These are phyloP conservation scores for Gambusia affinis DNA, from an alignment of 2,113 vertebrate species.

Conservation along the genomic window DNA sequence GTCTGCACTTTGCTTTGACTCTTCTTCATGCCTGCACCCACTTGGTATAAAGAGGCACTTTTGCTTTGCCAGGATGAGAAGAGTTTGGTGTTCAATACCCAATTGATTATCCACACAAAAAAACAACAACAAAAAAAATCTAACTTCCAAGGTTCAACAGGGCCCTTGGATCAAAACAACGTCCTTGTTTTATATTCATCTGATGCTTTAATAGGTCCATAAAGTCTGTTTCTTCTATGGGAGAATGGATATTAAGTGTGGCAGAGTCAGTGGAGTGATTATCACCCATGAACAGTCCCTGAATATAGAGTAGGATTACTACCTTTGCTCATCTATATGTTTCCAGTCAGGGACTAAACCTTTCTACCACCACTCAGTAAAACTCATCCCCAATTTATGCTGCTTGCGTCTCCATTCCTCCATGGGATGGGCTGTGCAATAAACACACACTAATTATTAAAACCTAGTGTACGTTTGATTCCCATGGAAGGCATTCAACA, in stretches of 20 bases:
- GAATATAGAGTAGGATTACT: constrained; percentile 49
- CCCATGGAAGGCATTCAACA: no score
- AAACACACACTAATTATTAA: no score
- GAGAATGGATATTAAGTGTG: constrained; percentile 53
- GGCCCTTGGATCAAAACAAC: constrained; percentile 41
- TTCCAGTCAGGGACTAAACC: constrained; percentile 15
- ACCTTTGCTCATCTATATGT: constrained; percentile 16
- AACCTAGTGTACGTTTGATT: no score
- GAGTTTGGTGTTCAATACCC: constrained; percentile 24
- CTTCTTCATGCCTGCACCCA: no score
- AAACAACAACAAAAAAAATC: neutral
- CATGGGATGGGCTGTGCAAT: no score
- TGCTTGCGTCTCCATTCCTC: no score
- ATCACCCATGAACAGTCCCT: constrained; percentile 43
- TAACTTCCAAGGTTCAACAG: constrained; percentile 7
- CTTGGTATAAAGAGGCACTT: neutral
- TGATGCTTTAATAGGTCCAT: constrained; percentile 36
- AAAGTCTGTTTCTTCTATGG: constrained; percentile 33
- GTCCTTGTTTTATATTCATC: constrained; percentile 56
- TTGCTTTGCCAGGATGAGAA: neutral
- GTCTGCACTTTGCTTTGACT: no score
- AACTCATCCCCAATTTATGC: neutral
- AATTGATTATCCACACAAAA: neutral
- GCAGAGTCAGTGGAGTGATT: constrained; percentile 36
- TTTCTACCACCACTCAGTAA: constrained; percentile 10